Conservation (phyloP, 2,888 invertebrate genomes). For the Pristionchus exspectatus region DNA sequence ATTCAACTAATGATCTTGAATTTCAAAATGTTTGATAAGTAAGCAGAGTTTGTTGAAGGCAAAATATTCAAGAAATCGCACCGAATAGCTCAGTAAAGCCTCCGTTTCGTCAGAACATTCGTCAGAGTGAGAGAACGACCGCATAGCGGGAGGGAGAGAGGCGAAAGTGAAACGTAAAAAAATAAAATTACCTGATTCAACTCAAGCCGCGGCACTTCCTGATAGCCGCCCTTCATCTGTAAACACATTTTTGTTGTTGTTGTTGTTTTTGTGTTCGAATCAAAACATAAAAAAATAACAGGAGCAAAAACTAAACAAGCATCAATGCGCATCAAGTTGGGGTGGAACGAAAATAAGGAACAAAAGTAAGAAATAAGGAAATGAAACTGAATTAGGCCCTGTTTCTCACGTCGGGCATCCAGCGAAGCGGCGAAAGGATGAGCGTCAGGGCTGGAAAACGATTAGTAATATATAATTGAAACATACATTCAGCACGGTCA, state of each 20-base stretch:
- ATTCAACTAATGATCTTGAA: too few species aligned
- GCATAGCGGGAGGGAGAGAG: neutral
- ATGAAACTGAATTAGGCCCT: neutral
- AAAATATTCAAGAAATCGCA: neutral
- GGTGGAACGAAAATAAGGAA: neutral
- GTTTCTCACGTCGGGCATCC: neutral
- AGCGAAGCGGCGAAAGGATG: neutral
- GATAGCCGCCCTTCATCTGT: slow-evolving; percentile 10
- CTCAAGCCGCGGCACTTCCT: neutral
- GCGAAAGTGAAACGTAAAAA: neutral
- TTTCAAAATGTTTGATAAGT: too few species aligned
- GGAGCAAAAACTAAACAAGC: neutral
- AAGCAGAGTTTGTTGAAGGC: neutral
- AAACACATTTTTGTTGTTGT: neutral
- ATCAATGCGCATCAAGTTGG: too few species aligned
- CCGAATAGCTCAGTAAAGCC: neutral
- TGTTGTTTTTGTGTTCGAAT: neutral
- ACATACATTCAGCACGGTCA: too few species aligned
- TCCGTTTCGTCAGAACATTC: neutral
- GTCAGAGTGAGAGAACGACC: too few species aligned
- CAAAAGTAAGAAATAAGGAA: neutral
- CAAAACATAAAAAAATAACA: neutral
- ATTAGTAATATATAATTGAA: too few species aligned
- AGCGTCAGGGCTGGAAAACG: neutral
- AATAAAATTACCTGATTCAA: neutral